Conservation (phyloP, 2,797 vertebrate genomes). For the Phoxinus dragarum region DNA sequence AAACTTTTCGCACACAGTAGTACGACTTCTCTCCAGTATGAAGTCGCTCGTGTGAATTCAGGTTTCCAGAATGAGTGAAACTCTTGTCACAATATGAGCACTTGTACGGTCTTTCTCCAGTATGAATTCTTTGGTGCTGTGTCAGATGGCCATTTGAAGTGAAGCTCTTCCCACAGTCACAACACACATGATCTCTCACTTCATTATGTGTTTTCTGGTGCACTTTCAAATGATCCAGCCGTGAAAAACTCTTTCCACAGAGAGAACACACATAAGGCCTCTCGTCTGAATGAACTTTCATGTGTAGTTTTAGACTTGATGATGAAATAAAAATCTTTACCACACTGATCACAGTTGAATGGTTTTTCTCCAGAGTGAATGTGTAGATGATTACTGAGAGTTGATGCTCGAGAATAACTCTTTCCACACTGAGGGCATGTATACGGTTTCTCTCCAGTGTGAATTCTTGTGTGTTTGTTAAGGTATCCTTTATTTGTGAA, state of each 20-base stretch:
- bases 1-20: neutral
- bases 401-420: neutral
- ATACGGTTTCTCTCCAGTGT: too few relatives aligned
- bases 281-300: neutral
- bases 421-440: too few relatives aligned
- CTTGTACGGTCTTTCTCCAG: neutral
- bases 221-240: neutral
- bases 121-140: neutral
- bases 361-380: conserved; percentile 19
- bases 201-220: neutral
- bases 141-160: neutral
- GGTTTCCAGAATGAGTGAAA: neutral
- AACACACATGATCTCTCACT: conserved; percentile 9
- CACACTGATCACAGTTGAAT: neutral
- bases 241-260: neutral
- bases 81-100: neutral
- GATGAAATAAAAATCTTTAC: neutral
- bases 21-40: neutral
- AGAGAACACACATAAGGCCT: neutral
- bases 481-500: too few relatives aligned
- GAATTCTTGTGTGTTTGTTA: too few relatives aligned
- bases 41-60: neutral
- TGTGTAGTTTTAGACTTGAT: neutral
- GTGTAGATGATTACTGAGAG: neutral
- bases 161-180: conserved; percentile 10